Base-by-base conservation (phyloP, 2,797 vertebrate species). In the Sebastes kiyomatsui region DNA sequence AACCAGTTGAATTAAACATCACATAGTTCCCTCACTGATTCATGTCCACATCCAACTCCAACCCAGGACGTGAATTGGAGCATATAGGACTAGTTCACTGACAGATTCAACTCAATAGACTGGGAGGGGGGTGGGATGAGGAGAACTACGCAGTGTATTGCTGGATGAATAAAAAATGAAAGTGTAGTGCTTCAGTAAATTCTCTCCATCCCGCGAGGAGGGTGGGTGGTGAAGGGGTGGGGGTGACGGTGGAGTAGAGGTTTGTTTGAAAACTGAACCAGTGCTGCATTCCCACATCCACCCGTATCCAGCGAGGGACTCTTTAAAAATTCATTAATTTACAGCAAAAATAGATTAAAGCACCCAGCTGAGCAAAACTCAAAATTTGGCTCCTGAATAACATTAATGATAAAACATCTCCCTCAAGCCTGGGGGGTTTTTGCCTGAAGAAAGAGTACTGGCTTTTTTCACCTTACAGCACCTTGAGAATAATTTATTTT, bases 271-370 rank as follows among this genome's bases (percentile, higher is more conserved):
- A 94, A 94, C 88, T 56, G 82, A 92, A 94, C 95, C 87, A 86
- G 79, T 81, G 82, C 94, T 85, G 90, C 91, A 93, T 94, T 95
- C 94, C 93, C 88, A 94, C 91, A 95, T 94, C 93, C 90, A 95
- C 84, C 90, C 91, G 11, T 90, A 94, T 96, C 90, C 86, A 94
- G 94, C 88, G 78, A 95, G 92, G 88, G 93, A 81, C 92, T 95
- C 93, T 96, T 96, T 96, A 96, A 96, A 96, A 96, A 96, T 96
- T 95, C 93, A 96, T 96, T 96, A 94, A 96, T 96, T 96, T 96
- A 96, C 94, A 95, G 95, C 95, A 95, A 95, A 96, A 96, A 96
- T 95, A 95, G 95, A 96, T 96, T 95, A 95, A 95, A 95, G 94
- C 92, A 92, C 94, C 94, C 94, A 95, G 93, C 95, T 95, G 96